A percentile compares a stretch with the other conserved stretches of the same genome.
phyloP scores from a whole-genome alignment of 1,140 invertebrate genomes.

The Conus betulinus region DNA sequence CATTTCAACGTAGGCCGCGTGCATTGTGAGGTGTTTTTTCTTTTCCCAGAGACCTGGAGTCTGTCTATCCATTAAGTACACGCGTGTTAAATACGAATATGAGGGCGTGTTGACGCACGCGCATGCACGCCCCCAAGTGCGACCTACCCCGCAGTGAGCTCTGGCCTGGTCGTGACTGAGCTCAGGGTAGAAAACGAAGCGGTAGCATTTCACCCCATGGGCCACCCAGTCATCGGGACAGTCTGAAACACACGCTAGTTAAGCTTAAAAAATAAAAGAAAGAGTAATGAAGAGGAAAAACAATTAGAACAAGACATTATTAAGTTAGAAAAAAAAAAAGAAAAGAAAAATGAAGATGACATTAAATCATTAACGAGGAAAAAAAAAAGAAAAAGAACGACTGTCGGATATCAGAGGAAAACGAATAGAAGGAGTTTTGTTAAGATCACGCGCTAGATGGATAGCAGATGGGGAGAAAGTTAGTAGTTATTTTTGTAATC shows the following conservation, averaged over 20 bases:
- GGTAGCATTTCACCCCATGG: constrained; percentile 34
- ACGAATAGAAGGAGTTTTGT: no score
- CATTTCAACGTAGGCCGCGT: no score
- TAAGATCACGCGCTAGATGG: no score
- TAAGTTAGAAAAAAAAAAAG: neutral
- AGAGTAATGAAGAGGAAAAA: no score
- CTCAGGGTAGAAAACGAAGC: constrained; percentile 31
- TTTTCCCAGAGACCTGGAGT: neutral
- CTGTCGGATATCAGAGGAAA: no score
- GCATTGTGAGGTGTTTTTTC: neutral
- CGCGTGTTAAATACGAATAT: neutral
- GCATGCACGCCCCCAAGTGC: neutral
- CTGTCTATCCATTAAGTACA: neutral
- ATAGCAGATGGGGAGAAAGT: no score
- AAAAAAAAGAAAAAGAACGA: neutral
- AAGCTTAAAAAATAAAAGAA: neutral
- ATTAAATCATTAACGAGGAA: neutral
- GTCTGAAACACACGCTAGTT: constrained; percentile 26
- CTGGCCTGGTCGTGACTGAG: constrained; percentile 18
- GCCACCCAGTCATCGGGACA: constrained; percentile 43
- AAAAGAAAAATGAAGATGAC: neutral
- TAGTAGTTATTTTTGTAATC: no score
- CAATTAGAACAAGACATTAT: no score
- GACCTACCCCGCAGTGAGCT: constrained; percentile 36
- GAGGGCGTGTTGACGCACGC: neutral